phyloP scores from a whole-genome alignment of 2,888 invertebrate genomes.

The Troides aeacus region DNA sequence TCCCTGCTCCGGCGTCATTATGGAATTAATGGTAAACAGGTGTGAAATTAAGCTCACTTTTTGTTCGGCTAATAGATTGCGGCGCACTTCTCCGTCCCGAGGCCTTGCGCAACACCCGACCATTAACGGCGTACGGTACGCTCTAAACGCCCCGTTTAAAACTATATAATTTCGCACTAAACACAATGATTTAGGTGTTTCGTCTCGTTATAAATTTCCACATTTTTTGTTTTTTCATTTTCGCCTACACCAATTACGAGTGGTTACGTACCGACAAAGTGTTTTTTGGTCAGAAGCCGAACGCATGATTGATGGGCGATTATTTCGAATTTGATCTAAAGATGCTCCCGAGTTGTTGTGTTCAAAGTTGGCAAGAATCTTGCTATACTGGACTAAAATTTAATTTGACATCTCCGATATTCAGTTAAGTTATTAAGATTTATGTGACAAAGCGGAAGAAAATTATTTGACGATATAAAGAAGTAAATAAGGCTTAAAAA shows the following conservation, averaged over 20 bases:
- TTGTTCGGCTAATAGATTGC: constrained; percentile 72
- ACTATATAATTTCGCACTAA: constrained; percentile 78
- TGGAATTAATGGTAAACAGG: constrained; percentile 76
- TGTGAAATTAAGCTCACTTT: constrained; percentile 77
- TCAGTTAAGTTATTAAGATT: not conserved
- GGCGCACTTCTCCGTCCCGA: constrained; percentile 61
- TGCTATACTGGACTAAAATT: constrained; percentile 47
- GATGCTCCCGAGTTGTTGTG: constrained; percentile 70
- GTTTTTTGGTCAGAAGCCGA: constrained; percentile 54
- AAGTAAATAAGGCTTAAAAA: no score
- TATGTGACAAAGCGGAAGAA: not conserved
- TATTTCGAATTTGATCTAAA: constrained; percentile 68
- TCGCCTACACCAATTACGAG: constrained; percentile 63
- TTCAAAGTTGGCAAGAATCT: constrained; percentile 49
- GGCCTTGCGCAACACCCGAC: constrained; percentile 65
- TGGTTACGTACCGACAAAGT: constrained; percentile 64
- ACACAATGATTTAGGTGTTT: constrained; percentile 74
- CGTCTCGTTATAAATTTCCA: constrained; percentile 75
- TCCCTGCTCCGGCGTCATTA: constrained; percentile 65
- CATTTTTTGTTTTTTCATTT: constrained; percentile 57
- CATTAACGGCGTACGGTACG: constrained; percentile 66
- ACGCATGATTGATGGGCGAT: constrained; percentile 74
- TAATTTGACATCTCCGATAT: not conserved
- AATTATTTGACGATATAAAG: no score
- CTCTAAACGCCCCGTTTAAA: constrained; percentile 73